Evolutionary conservation across 53 echinoderm and acorn worm species (phyloP).

Genomic region (Patiria pectinifera): DNA sequence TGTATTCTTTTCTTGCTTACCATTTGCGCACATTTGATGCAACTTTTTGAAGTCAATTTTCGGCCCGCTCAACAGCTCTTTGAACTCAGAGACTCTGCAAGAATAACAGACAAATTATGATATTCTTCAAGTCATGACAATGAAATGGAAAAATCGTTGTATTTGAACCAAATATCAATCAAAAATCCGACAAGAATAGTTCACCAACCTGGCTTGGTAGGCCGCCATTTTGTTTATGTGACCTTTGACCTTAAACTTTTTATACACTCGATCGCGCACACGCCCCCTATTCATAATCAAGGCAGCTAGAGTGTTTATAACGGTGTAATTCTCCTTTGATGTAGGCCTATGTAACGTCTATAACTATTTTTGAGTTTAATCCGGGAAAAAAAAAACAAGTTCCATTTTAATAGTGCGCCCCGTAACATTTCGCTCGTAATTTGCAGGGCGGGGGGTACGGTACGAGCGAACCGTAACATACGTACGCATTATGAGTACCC

Average conservation of each 20-base stretch:
- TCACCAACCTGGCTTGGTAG: slow-evolving; percentile 60
- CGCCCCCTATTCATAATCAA: no score
- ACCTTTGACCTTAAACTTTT: slow-evolving; percentile 46
- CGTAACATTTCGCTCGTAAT: no score
- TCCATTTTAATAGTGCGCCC: no score
- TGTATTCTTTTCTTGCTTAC: slow-evolving; percentile 45
- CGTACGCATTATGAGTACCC: no score
- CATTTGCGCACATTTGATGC: slow-evolving; percentile 83
- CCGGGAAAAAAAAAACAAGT: no score
- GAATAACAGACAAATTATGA: not conserved
- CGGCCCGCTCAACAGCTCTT: slow-evolving; percentile 73
- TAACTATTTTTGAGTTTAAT: no score
- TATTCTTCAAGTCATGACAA: not conserved
- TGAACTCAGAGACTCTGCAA: slow-evolving; percentile 78
- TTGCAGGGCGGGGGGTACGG: no score
- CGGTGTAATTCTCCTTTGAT: no score
- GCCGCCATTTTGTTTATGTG: slow-evolving; percentile 50
- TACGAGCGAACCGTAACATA: no score
- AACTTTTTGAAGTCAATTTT: slow-evolving; percentile 78
- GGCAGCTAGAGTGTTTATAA: no score
- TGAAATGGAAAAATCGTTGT: not conserved
- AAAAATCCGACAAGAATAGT: not conserved
- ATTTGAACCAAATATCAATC: not conserved
- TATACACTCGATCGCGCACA: not conserved
- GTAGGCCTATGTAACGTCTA: no score